These are phyloP conservation scores for Zosterops lateralis DNA, from an alignment of 2,113 vertebrate genomes.

Conservation along the genomic window DNA sequence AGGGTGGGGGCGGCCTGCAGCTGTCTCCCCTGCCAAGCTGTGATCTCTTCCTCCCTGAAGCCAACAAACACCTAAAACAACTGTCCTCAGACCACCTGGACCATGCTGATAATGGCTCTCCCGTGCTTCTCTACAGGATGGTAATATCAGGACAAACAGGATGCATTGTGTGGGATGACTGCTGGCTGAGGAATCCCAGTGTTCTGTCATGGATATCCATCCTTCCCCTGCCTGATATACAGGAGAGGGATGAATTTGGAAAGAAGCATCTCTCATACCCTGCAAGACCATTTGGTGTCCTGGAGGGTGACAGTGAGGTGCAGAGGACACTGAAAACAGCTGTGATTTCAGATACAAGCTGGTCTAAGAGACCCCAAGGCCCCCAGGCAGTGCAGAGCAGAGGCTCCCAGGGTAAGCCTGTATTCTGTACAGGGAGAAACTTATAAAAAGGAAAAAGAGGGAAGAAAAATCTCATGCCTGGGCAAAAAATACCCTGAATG, in stretches of 20 bases:
- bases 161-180: not conserved
- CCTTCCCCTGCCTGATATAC: not conserved
- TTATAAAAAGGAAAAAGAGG: too few species aligned
- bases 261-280: not conserved
- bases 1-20: not conserved
- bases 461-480: too few species aligned
- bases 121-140: not conserved
- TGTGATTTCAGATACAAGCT: not conserved
- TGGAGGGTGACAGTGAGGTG: not conserved
- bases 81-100: not conserved
- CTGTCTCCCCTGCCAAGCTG: not conserved
- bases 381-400: fast-evolving
- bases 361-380: not conserved
- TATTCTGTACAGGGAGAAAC: too few species aligned
- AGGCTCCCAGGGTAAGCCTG: not conserved
- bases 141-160: not conserved
- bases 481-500: too few species aligned
- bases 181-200: not conserved
- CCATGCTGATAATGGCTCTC: not conserved
- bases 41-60: not conserved
- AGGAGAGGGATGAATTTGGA: not conserved
- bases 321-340: not conserved
- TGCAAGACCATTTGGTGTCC: not conserved
- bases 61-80: not conserved
- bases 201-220: not conserved